Evolutionary conservation across 2,888 invertebrate species (phyloP), one percentile per base, ranked within the genome.

Genomic region (Tridacna gigas): DNA sequence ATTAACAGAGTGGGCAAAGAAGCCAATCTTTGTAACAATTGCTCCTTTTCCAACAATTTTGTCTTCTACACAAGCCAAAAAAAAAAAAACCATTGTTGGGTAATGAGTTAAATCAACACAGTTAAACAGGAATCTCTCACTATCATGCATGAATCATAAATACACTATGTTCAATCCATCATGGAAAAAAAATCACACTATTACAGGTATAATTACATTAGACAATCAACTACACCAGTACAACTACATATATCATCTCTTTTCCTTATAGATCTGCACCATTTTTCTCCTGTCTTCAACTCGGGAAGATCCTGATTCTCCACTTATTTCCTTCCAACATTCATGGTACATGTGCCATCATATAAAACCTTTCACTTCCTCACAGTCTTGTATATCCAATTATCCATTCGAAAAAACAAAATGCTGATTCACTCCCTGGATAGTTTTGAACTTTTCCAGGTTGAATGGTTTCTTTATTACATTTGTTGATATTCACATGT

Each of bases 391-490:
- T 37, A 56, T 56, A 56, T 5, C 56, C 56, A 56, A 56, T 15
- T 56, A 56, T 56, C 56, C 56, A 56, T 56, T 56, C 56, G 56
- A 56, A 56, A 56, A 56, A 13, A 51, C 51, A 51, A 67, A 67
- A 67, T 67, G 67, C 67, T 67, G 67, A 67, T 67, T 67, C 20
- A 18, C 67, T 45, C n/a, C 28, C 67, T n/a, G 45, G 45, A 67
- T 45, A 45, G 67, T 67, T 67, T 67, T 67, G n/a, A 67, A 67
- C 67, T 37, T 28, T 15, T 67, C 67, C 37, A n/a, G 45, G 15
- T 18, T 67, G 22, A 45, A 67, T 67, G 67, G 67, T 67, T 15
- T 45, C 45, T 67, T 67, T 45, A 45, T n/a, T 45, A 13, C 67
- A n/a, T 18, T 18, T 37, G 67, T 67, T 67, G 67, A 28, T n/a